phyloP scores from a whole-genome alignment of 2,113 vertebrate species.

The Pardalotus punctatus region DNA sequence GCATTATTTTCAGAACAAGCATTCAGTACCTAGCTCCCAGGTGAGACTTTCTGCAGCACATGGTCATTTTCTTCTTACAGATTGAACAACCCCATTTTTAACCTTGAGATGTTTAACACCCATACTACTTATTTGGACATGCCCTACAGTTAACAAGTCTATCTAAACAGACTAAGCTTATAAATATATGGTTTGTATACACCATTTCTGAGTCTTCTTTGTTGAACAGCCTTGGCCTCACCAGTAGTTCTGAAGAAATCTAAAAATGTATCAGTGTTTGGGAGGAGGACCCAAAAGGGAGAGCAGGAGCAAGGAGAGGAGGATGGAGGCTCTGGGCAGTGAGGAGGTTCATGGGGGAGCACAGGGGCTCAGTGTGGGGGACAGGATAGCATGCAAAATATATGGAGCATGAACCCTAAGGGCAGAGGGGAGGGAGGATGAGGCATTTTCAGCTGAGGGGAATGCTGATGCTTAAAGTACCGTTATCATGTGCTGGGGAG shows the following conservation, averaged over 20 bases:
- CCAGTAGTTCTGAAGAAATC: not conserved
- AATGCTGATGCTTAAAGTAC: not conserved
- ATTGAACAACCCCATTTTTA: not conserved
- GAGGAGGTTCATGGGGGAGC: not conserved
- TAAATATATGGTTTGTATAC: not conserved
- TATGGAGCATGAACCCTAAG: not conserved
- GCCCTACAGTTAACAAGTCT: not conserved
- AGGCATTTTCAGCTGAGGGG: not conserved
- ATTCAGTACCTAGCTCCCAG: not conserved
- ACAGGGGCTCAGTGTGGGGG: not conserved
- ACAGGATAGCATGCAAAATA: not conserved
- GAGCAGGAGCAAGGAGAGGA: not conserved
- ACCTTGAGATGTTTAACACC: not conserved
- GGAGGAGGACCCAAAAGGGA: not conserved
- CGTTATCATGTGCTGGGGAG: not conserved
- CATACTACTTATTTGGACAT: not conserved
- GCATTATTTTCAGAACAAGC: not conserved
- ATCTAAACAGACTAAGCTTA: not conserved
- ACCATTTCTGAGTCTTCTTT: not conserved
- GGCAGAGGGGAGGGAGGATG: not conserved
- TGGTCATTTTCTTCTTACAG: not conserved
- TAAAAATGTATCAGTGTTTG: not conserved
- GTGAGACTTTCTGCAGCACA: not conserved
- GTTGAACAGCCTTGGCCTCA: not conserved
- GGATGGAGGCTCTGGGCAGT: fast-evolving